Evolutionary conservation across 2,888 invertebrate genomes (phyloP), one percentile per base, ranked within the genome.

Genomic region (Clanis bilineata): DNA sequence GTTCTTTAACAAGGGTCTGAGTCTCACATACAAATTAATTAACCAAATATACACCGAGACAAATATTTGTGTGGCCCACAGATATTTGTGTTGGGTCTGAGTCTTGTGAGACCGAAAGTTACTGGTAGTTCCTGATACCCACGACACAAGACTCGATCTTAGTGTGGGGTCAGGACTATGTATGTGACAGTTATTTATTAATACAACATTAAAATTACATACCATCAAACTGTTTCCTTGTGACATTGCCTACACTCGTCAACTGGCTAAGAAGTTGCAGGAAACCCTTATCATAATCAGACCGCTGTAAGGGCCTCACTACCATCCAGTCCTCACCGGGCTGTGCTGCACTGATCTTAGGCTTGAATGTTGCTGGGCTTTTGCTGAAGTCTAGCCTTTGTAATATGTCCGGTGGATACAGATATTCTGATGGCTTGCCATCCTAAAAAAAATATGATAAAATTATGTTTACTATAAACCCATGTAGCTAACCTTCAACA

Each of bases 231-330:
- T 96, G 95, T 71, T 96, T 95, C 73, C 94, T 93, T 28, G 94
- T 92, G 22, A 98, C 93, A 83, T 96, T 95, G 62, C 98, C 98
- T 18, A 98, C 97, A 64, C 93, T 93, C 1, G 98, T 98, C 41
- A 98, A 92, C 82, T 98, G 97, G 3, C 95, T 92, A 9, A 98
- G 90, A 56, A 98, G 88, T 71, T 96, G 93, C 58, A 97, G 80
- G 77, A 96, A 98, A 0, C 98, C 98, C 88, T 95, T 96, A 69
- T 97, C 95, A 83, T 95, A 98, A 79, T 98, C 98, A 0, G 93
- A 94, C 55, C 95, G 90, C 79, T 95, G 94, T 21, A 98, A 89
- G 0, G 98, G 97, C 68, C 98, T 93, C 25, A 98, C 95, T 10
- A 94, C 85, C 73, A 98, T 93, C 93, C 96, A 96, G 18, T 93